Conservation (phyloP, 2,113 vertebrate genomes). For the Bubo bubo region DNA sequence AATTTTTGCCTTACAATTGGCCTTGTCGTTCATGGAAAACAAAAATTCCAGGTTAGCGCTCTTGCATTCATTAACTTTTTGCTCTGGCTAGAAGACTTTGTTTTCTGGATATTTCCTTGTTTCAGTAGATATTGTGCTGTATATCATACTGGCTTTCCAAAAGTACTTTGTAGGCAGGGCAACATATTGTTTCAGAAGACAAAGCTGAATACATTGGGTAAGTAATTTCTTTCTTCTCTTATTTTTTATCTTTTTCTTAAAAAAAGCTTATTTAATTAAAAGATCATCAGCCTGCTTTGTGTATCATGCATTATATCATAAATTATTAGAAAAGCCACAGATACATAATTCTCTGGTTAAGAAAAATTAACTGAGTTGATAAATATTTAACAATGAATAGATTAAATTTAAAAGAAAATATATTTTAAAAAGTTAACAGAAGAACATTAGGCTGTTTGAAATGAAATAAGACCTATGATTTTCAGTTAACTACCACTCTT, state of each 20-base stretch:
- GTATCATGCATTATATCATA: not conserved
- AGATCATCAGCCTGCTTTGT: not conserved
- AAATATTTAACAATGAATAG: not conserved
- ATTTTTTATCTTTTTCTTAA: not conserved
- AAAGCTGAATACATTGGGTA: not conserved
- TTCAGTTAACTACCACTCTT: not conserved
- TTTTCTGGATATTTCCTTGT: slow-evolving; percentile 6
- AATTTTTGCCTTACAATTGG: not conserved
- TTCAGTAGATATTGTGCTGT: not conserved
- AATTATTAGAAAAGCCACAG: not conserved
- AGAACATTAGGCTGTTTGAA: not conserved
- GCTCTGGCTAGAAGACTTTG: not conserved
- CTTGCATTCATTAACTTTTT: slow-evolving; percentile 60
- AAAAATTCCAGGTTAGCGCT: slow-evolving; percentile 12
- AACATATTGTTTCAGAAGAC: not conserved
- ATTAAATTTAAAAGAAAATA: not conserved
- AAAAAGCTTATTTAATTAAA: not conserved
- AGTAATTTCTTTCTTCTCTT: not conserved
- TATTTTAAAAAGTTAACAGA: not conserved
- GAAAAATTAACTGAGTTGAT: not conserved
- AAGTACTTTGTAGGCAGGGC: not conserved
- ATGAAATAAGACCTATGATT: not conserved
- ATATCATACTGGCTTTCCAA: not conserved
- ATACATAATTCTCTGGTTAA: not conserved
- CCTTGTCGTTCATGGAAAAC: not conserved